Evolutionary conservation across 2,888 invertebrate species (phyloP), one percentile per base, ranked within the genome.

Genomic region (Cylindroiulus punctatus): DNA sequence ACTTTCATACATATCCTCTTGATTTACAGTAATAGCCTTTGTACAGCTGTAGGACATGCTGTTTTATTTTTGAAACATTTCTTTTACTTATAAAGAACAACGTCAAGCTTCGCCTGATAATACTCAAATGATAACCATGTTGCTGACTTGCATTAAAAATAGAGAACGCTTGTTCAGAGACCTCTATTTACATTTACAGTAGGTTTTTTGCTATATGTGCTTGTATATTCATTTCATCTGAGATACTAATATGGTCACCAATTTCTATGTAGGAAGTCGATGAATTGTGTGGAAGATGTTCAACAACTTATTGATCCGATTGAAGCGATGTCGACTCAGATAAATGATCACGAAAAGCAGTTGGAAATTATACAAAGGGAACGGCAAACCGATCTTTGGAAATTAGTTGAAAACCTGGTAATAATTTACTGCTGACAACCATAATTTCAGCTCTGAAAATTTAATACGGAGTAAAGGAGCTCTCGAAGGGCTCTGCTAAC

Each of bases 361-460:
- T 32, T 87, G 81, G 85, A 65, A 42, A 22, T 36, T 14, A 22
- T 81, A 32, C 87, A 87, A 47, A 36, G 44, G n/a, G 85, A 87
- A 30, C 85, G 87, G 5, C 87, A 87, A 85, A 36, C 30, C 22
- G 85, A 85, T 30, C 65, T 87, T 44, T 87, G 87, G 87, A 87
- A 85, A 85, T 22, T 85, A n/a, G 52, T 87, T 5, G 85, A 87
- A 2, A 85, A 87, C 44, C 47, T 87, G 32, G 87, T 87, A 84
- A 26, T 12, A 52, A 81, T 19, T 86, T 40, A 86, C n/a, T 52
- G 52, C 26, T 76, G 14, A 76, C 2, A 36, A 36, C 36, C 36
- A 36, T 36, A 36, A 36, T 36, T 36, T 36, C 3, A 36, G 36
- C 36, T 36, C 36, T 36, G 36, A 2, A 36, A 36, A 4, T 36